Percentiles rank a stretch among this genome's conserved stretches.
These are phyloP conservation scores for Drosophila tristis DNA, from an alignment of 1,140 invertebrate genomes.

Conservation along the genomic window DNA sequence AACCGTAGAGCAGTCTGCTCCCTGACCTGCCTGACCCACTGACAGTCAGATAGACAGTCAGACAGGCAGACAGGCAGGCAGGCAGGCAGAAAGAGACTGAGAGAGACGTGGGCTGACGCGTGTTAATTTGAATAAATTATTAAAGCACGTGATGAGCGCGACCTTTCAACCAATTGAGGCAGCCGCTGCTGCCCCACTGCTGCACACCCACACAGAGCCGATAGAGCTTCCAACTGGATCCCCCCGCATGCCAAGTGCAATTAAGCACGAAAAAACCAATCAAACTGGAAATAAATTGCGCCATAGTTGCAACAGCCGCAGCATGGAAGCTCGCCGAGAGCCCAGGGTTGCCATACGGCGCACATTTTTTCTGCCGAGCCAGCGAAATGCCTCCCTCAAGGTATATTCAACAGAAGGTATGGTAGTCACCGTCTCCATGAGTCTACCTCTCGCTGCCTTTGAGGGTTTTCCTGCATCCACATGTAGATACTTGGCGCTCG, in stretches of 20 bases:
- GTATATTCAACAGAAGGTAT: neutral
- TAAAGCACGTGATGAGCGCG: conserved; percentile 76
- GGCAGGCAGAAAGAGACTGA: conserved; percentile 1
- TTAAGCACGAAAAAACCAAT: conserved; percentile 73
- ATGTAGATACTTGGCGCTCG: neutral
- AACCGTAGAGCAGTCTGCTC: conserved; percentile 38
- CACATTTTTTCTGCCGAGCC: conserved; percentile 46
- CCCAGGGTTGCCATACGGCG: conserved; percentile 48
- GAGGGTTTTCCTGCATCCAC: neutral
- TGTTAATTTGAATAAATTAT: conserved; percentile 83
- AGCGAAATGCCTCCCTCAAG: conserved; percentile 24
- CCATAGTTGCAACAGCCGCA: conserved; percentile 50
- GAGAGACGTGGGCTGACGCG: conserved; percentile 53
- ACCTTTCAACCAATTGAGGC: conserved; percentile 64
- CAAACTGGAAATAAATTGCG: conserved; percentile 75
- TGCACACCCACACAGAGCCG: no score
- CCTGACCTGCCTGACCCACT: conserved; percentile 42
- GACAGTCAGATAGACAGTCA: conserved; percentile 17
- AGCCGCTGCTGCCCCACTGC: neutral
- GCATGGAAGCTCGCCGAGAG: conserved; percentile 2
- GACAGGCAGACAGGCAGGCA: conserved; percentile 1
- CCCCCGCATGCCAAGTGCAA: conserved; percentile 53
- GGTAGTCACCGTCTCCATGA: conserved; percentile 4
- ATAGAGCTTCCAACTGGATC: conserved; percentile 19
- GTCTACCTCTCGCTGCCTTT: conserved; percentile 4